Base-by-base conservation (phyloP, 1,140 invertebrate species). In the Aradophagus sp. region DNA sequence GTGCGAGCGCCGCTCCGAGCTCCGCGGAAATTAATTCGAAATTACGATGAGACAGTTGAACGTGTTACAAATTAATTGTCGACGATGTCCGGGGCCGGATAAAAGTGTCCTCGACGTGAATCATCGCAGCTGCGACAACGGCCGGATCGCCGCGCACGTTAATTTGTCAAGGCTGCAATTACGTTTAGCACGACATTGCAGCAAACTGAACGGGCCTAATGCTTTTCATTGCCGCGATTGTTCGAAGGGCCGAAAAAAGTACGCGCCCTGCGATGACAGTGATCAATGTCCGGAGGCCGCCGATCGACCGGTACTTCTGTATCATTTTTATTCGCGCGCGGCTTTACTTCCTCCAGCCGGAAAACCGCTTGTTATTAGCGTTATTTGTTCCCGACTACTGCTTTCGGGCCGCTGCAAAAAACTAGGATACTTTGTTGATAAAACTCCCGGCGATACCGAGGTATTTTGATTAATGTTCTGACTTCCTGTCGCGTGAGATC, bases 51-150 rank as follows among this genome's bases (percentile, higher is more conserved):
- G 68, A 71, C 59, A 65, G 59, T 63, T 53, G 39, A 59, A 63
- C 68, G 68, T 55, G 68, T 59, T 65, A 19, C 53, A 39, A 59
- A 65, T 59, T 71, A 59, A 71, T 71, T 65, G 68, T 65, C 53
- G 52, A 53, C 52, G 52, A 52, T 56, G 50, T 62, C 52, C 56
- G 44, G 20, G 15, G 50, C 19, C 8, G 35, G 35, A 71, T 71
- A 71, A 71, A 71, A 71, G 59, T 71, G 59, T 67, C 53, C n/a
- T 48, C 59, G 39, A 41, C 68, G 68, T 71, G 63, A 71, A 71
- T 71, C 68, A 70, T 70, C 52, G 39, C 67, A 63, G 59, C 52
- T 58, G 45, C 53, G 52, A 52, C 53, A 67, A 23, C 15, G 42
- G n/a, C 19, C 3, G 55, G 53, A 68, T 67, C 59, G 53, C 53